phyloP scores from a whole-genome alignment of 2,113 vertebrate genomes.

The Chlamydotis undulata region DNA sequence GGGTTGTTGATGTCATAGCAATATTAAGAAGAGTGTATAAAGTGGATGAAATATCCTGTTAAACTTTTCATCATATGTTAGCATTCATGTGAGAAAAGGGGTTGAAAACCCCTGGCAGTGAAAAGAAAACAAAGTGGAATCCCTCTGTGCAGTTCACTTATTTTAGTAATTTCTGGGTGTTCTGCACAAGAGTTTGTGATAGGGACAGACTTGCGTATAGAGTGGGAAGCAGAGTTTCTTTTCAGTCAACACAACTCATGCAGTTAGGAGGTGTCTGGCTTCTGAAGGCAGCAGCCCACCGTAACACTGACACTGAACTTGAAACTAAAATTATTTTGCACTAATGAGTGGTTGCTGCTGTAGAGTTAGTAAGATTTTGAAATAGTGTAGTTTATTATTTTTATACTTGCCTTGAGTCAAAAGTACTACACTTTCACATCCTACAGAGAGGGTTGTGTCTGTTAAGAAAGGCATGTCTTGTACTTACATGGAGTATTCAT shows the following conservation, averaged over 20 bases:
- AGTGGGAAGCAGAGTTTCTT: neutral
- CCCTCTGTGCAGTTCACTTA: neutral
- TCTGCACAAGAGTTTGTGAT: neutral
- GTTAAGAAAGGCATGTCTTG: neutral
- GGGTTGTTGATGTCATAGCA: neutral
- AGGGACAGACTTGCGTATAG: fast-evolving
- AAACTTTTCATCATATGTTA: neutral
- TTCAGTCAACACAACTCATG: neutral
- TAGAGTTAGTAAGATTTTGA: neutral
- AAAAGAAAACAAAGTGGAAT: neutral
- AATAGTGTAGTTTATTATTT: neutral
- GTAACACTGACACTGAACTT: neutral
- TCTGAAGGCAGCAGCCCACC: neutral
- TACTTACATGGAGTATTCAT: neutral
- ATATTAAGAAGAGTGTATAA: neutral
- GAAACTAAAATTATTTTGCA: neutral
- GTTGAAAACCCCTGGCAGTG: neutral
- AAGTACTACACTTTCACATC: neutral
- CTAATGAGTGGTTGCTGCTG: neutral
- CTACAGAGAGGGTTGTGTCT: neutral
- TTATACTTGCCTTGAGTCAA: neutral
- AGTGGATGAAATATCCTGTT: neutral
- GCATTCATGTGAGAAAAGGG: neutral
- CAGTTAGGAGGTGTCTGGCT: neutral
- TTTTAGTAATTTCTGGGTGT: neutral